A percentile compares a stretch with the other conserved stretches of the same genome.
Conservation (phyloP, 2,888 invertebrate species). For the Nemurella pictetii region DNA sequence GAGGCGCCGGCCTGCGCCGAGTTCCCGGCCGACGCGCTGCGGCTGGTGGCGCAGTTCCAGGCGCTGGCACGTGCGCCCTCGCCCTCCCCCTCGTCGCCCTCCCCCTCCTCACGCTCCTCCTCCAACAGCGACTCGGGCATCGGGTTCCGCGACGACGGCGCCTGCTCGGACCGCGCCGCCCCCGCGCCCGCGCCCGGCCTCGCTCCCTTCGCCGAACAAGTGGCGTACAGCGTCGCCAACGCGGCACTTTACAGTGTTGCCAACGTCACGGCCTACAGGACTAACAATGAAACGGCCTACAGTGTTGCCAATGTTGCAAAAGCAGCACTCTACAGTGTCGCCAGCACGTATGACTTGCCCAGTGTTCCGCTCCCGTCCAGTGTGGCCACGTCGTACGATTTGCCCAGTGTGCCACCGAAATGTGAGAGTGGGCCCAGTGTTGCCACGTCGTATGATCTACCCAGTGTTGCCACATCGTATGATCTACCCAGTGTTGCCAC, state of each 20-base stretch:
- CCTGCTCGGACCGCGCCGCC: no score
- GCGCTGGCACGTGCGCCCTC: neutral
- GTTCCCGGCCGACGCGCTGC: constrained; percentile 68
- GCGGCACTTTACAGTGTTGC: no score
- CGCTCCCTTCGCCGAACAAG: no score
- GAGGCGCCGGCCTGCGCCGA: constrained; percentile 84
- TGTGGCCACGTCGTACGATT: neutral
- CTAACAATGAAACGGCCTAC: no score
- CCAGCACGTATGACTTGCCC: neutral
- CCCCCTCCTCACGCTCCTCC: constrained; percentile 52
- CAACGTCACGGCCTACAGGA: no score
- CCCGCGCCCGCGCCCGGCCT: neutral
- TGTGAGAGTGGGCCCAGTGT: neutral
- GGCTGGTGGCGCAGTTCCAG: neutral
- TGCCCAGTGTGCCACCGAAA: neutral
- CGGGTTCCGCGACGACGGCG: constrained; percentile 91
- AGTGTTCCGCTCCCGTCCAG: neutral
- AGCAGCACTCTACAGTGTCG: neutral
- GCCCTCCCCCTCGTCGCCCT: neutral
- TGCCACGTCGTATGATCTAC: neutral
- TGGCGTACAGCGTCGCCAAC: no score
- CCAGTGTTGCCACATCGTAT: neutral
- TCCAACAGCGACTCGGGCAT: constrained; percentile 96
- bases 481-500: neutral
- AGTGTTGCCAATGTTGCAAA: no score